Conservation (phyloP, 2,888 invertebrate species). For the Eubasilissa splendida region DNA sequence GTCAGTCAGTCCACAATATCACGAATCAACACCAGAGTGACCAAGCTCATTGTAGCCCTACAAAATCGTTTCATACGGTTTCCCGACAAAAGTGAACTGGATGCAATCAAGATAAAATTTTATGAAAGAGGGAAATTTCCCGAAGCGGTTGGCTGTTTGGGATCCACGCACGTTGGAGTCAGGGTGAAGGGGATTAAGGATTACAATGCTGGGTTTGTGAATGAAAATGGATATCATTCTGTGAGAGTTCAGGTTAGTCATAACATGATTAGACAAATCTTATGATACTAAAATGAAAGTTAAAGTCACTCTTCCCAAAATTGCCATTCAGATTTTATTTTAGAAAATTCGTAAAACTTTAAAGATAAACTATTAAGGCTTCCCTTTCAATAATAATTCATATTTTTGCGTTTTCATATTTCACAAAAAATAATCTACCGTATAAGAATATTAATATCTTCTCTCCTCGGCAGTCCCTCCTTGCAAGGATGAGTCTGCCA, state of each 20-base stretch:
- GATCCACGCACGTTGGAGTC: conserved; percentile 59
- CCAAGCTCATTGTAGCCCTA: conserved; percentile 56
- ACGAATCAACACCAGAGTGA: conserved; percentile 58
- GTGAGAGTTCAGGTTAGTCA: conserved; percentile 58
- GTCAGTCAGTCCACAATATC: conserved; percentile 59
- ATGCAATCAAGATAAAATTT: conserved; percentile 53
- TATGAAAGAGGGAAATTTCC: conserved; percentile 58
- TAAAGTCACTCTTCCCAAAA: too few relatives aligned
- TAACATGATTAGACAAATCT: not conserved
- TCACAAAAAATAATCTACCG: too few relatives aligned
- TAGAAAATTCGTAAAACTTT: too few relatives aligned
- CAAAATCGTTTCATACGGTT: conserved; percentile 58
- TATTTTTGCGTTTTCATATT: too few relatives aligned
- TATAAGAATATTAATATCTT: too few relatives aligned
- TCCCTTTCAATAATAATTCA: too few relatives aligned
- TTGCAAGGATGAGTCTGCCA: too few relatives aligned
- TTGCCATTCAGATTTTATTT: too few relatives aligned
- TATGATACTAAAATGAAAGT: too few relatives aligned
- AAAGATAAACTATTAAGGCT: too few relatives aligned
- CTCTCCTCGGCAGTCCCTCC: too few relatives aligned
- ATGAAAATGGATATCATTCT: conserved; percentile 59
- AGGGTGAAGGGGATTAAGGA: conserved; percentile 57
- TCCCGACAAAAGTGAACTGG: conserved; percentile 53
- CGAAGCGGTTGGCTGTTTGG: conserved; percentile 58
- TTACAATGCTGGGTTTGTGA: conserved; percentile 56